Evolutionary conservation across 1,140 invertebrate species (phyloP).

Genomic region (Lanistes nyassanus): DNA sequence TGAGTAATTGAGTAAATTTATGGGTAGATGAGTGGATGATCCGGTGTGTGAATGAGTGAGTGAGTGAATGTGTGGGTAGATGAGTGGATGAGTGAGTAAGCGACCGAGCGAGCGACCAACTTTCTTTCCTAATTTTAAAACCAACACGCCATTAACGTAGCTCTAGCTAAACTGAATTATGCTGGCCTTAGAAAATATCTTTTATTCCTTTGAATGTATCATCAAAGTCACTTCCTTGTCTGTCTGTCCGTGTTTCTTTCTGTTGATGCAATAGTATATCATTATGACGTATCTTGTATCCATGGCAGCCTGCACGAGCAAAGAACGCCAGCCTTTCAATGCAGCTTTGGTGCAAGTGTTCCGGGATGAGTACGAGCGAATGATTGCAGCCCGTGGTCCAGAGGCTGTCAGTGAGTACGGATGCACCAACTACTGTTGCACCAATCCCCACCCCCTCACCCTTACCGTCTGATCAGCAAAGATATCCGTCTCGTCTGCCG

Average conservation of each 20-base stretch:
- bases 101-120: too few relatives aligned
- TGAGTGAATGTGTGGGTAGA: not conserved
- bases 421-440: not conserved
- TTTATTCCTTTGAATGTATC: too few relatives aligned
- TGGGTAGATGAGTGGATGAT: too few relatives aligned
- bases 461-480: too few relatives aligned
- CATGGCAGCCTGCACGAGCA: constrained; percentile 73
- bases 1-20: too few relatives aligned
- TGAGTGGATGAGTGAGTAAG: not conserved
- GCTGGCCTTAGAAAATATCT: too few relatives aligned
- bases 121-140: too few relatives aligned
- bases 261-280: too few relatives aligned
- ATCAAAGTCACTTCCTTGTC: not conserved
- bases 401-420: constrained; percentile 22
- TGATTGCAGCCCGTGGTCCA: constrained; percentile 15
- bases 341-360: constrained; percentile 84
- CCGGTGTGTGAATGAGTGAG: not conserved
- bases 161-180: too few relatives aligned
- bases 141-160: too few relatives aligned
- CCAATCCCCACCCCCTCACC: too few relatives aligned
- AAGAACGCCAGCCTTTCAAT: constrained; percentile 83
- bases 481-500: too few relatives aligned
- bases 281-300: not conserved
- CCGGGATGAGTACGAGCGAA: constrained; percentile 76
- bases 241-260: constrained; percentile 2